phyloP scores from a whole-genome alignment of 2,888 invertebrate species.

The Ariolimax columbianus region DNA sequence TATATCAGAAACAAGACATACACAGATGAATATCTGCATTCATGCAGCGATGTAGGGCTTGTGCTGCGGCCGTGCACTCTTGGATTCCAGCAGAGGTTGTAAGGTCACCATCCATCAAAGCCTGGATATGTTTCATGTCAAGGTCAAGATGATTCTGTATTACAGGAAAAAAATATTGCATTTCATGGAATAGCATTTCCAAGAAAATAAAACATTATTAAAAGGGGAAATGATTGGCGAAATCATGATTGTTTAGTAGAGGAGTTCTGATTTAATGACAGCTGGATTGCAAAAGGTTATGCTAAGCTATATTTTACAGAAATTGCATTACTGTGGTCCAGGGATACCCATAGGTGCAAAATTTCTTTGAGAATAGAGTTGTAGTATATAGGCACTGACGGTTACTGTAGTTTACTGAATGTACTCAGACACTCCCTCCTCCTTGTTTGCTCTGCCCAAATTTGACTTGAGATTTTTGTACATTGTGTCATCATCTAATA shows the following conservation, averaged over 20 bases:
- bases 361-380: no score
- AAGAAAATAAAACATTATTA: neutral
- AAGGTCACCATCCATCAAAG: conserved; percentile 87
- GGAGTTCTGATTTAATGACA: neutral
- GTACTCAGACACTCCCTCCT: no score
- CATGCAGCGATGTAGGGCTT: conserved; percentile 87
- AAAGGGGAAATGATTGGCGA: no score
- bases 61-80: conserved; percentile 84
- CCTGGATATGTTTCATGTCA: conserved; percentile 84
- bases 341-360: no score
- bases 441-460: no score
- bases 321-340: no score
- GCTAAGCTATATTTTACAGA: no score
- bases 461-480: no score
- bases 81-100: conserved; percentile 81
- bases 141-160: conserved; percentile 82
- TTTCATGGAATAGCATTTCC: neutral
- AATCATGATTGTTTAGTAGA: neutral
- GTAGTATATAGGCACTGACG: no score
- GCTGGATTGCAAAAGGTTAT: no score
- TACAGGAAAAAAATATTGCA: neutral
- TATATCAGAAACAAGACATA: conserved; percentile 52
- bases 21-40: conserved; percentile 80
- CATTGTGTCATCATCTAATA: no score
- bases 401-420: no score